Evolutionary conservation across 2,797 vertebrate species (phyloP).

Genomic region (Stomatorhinus walkeri): DNA sequence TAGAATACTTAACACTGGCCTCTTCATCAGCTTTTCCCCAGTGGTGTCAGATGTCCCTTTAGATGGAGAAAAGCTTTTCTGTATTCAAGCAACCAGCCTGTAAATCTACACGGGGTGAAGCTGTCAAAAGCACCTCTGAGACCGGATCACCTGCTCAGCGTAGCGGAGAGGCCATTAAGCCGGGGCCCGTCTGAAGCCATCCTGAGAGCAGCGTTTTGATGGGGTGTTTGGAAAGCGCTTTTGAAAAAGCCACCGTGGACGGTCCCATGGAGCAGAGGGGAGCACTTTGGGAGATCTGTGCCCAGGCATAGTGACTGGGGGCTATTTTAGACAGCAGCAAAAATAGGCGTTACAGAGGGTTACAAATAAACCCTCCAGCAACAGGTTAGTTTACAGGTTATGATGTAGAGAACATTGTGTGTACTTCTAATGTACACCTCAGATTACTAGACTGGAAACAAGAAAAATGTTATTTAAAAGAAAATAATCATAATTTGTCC

Average conservation of each 20-base stretch:
- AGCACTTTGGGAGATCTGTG: background rate
- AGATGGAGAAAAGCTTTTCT: background rate
- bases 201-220: background rate
- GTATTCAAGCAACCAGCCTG: background rate
- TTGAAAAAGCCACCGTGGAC: background rate
- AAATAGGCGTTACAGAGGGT: slow-evolving; percentile 25
- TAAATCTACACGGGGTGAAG: background rate
- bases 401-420: background rate
- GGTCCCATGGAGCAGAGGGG: background rate
- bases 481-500: background rate
- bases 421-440: background rate
- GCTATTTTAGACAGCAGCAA: slow-evolving; percentile 26
- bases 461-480: background rate
- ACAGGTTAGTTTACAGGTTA: background rate
- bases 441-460: background rate
- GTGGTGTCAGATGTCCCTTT: background rate
- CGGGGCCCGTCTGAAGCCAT: slow-evolving; percentile 17
- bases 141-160: slow-evolving; percentile 26
- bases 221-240: background rate
- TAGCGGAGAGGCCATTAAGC: slow-evolving; percentile 4
- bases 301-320: background rate
- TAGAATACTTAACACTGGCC: background rate
- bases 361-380: background rate
- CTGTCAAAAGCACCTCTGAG: background rate
- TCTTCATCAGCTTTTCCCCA: background rate